A percentile compares a stretch with the other conserved stretches of the same genome.
phyloP scores from a whole-genome alignment of 2,888 invertebrate species.

The Pandemis heparana region DNA sequence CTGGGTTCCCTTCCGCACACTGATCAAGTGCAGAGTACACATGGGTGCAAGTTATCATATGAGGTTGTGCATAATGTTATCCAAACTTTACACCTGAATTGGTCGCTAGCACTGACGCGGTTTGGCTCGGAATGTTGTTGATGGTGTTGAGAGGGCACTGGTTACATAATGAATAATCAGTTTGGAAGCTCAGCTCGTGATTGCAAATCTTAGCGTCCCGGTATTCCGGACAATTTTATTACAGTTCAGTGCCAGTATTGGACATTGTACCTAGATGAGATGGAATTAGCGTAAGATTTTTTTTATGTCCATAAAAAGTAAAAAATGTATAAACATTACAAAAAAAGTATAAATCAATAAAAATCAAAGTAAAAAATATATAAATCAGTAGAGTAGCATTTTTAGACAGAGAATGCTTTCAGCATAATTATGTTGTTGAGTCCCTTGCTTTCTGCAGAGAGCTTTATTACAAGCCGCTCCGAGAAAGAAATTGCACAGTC shows the following conservation, averaged over 20 bases:
- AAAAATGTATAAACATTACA: too few relatives aligned
- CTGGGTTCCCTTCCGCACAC: too few relatives aligned
- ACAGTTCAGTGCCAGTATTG: too few relatives aligned
- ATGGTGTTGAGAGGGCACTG: background rate
- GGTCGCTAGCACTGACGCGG: background rate
- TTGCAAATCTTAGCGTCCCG: too few relatives aligned
- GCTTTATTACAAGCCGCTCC: conserved; percentile 71
- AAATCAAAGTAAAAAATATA: too few relatives aligned
- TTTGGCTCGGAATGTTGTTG: background rate
- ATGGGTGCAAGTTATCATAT: background rate
- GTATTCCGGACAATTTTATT: too few relatives aligned
- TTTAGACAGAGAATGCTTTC: conserved; percentile 70
- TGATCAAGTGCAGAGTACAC: too few relatives aligned
- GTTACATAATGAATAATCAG: background rate
- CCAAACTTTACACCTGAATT: background rate
- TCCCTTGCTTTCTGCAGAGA: conserved; percentile 65
- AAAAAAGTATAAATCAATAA: too few relatives aligned
- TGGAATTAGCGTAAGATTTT: too few relatives aligned
- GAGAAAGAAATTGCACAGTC: conserved; percentile 62
- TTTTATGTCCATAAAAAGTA: too few relatives aligned
- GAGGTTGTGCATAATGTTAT: background rate
- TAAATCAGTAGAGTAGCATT: background rate
- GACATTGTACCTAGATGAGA: too few relatives aligned
- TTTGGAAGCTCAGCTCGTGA: too few relatives aligned
- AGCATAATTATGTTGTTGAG: conserved; percentile 77